Evolutionary conservation across 2,113 vertebrate species (phyloP), one percentile per base, ranked within the genome.

Genomic region (Alectura lathami): DNA sequence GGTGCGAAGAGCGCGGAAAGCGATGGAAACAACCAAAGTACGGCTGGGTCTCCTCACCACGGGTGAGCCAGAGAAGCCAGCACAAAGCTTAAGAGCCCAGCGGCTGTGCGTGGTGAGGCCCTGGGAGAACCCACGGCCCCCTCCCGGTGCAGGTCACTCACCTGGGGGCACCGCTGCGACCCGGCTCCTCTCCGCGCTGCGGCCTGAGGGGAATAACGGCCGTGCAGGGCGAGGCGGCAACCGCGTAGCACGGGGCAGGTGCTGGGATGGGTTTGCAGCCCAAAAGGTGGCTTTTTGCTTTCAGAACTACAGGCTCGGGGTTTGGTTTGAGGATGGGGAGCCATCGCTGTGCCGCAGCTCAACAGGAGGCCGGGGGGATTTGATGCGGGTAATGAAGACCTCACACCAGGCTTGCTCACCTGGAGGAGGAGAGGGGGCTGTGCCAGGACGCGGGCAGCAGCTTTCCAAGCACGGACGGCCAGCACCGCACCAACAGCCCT

Each of bases 151-250:
- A 7, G 29, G 18, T 3, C 16, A 24, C 38, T 82, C 50, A 76
- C 45, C 66, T 2, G 2, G 1, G 26, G 5, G 3, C 42, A 4
- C 14, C 11, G 6, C 1, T 11, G 32, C 4, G 26, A 2, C 5
- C 42, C 0, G 0, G 1, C 4, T 38, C 16, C 20, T 38, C 38
- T 29, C 57, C 20, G 68, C 18, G 2, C 6, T 3, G 48, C 8
- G 4, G 45, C 34, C 54, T 15, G 43, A 4, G 3, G n/a, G 64
- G 53, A 26, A 26, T 11, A 36, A 21, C 18, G 21, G 78, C 38
- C 1, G 38, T n/a, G 47, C 40, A n/a, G n/a, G n/a, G n/a, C n/a
- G n/a, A n/a, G n/a, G n/a, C n/a, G n/a, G n/a, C n/a, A n/a, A n/a
- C n/a, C n/a, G n/a, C n/a, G n/a, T 1, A 18, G 15, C 14, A 7